Evolutionary conservation across 92 coral and sea anemone species (phyloP).

Genomic region (Palythoa caribaeorum): DNA sequence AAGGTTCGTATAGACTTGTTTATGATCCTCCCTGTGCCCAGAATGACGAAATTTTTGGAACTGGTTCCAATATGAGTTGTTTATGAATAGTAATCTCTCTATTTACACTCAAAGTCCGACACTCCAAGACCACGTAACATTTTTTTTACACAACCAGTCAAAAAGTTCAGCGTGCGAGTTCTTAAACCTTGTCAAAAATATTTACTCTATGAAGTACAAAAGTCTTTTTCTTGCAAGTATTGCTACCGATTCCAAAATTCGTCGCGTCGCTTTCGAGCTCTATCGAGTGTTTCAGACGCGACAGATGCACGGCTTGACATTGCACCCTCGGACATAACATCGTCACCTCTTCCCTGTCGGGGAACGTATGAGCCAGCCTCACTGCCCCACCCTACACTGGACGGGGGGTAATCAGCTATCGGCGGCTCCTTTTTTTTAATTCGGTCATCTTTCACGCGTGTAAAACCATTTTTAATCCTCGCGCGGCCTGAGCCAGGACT

Average conservation of each 20-base stretch:
- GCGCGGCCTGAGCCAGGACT: conserved; percentile 54
- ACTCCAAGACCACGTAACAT: background rate
- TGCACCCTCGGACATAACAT: conserved; percentile 83
- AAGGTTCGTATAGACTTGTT: no score
- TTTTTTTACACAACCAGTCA: background rate
- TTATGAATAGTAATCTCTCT: background rate
- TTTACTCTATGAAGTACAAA: background rate
- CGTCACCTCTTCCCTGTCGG: conserved; percentile 70
- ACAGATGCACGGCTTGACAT: conserved; percentile 88
- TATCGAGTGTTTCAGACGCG: conserved; percentile 85
- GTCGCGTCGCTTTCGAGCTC: conserved; percentile 82
- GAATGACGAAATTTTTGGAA: no score
- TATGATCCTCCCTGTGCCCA: no score
- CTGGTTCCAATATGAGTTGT: no score
- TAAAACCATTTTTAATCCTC: conserved; percentile 53
- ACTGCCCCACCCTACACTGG: conserved; percentile 42
- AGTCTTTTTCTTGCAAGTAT: background rate
- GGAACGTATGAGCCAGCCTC: conserved; percentile 47
- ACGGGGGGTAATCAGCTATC: conserved; percentile 38
- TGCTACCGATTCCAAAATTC: conserved; percentile 76
- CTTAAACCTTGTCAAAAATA: background rate
- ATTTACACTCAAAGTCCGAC: background rate
- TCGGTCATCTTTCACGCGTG: conserved; percentile 45
- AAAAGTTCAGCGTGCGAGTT: background rate
- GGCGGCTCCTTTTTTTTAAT: background rate